phyloP scores from a whole-genome alignment of 2,888 invertebrate species.

The Dicranocentrus wangi region DNA sequence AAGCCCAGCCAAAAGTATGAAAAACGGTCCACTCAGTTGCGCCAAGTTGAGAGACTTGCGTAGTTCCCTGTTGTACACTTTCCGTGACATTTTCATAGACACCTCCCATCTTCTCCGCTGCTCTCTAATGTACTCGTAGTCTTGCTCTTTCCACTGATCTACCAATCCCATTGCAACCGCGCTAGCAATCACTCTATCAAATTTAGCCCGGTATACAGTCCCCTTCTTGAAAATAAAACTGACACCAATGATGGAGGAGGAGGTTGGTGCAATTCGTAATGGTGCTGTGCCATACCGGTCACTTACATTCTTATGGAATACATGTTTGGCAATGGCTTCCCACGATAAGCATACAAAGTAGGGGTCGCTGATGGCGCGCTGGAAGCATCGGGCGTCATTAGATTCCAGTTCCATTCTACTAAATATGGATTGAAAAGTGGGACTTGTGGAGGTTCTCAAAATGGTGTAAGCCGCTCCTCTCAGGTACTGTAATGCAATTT shows the following conservation, averaged over 20 bases:
- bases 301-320: constrained; percentile 46
- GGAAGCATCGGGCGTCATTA: constrained; percentile 53
- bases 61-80: neutral
- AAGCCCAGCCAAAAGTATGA: too few species aligned
- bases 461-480: constrained; percentile 60
- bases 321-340: constrained; percentile 37
- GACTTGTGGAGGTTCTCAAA: constrained; percentile 53
- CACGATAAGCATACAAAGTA: constrained; percentile 56
- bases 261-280: constrained; percentile 2
- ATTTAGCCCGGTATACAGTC: constrained; percentile 27
- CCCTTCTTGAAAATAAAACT: constrained; percentile 36
- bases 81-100: constrained; percentile 2
- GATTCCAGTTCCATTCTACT: constrained; percentile 45
- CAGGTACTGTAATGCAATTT: constrained; percentile 60
- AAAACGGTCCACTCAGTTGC: constrained; percentile 49
- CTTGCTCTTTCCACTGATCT: constrained; percentile 38
- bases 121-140: constrained; percentile 29
- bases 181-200: constrained; percentile 28
- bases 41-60: neutral
- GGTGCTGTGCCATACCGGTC: constrained; percentile 46
- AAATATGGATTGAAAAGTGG: constrained; percentile 50
- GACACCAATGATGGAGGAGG: constrained; percentile 13
- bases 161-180: constrained; percentile 39
- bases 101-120: constrained; percentile 50
- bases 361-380: constrained; percentile 2